Percentiles rank a stretch among this genome's conserved stretches.
Evolutionary conservation across 2,888 invertebrate genomes (phyloP).

Genomic region (Thereva unica): DNA sequence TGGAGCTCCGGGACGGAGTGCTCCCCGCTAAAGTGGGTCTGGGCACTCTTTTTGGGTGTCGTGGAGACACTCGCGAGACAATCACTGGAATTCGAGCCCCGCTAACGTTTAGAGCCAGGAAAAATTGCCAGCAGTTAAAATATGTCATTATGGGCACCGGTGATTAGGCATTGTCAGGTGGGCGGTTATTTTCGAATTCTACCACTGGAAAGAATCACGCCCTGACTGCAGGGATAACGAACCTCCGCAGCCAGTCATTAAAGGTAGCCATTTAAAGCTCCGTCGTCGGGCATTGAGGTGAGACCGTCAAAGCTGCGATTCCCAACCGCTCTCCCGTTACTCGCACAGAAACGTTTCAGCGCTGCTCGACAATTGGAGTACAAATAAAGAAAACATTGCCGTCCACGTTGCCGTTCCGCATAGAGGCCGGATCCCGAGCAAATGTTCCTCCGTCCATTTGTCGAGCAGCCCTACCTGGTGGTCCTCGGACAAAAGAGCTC

Average conservation of each 20-base stretch:
- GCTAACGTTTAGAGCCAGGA: not conserved
- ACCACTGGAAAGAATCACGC: too few relatives aligned
- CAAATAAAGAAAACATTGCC: too few relatives aligned
- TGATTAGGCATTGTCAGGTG: too few relatives aligned
- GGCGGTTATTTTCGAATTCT: too few relatives aligned
- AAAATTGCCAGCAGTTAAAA: conserved; percentile 2
- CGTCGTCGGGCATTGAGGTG: too few relatives aligned
- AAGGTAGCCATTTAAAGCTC: too few relatives aligned
- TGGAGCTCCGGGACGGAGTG: not conserved
- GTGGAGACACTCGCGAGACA: not conserved
- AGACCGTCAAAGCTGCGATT: too few relatives aligned
- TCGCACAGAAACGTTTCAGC: too few relatives aligned
- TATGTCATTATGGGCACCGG: conserved; percentile 1
- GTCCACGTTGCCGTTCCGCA: not conserved
- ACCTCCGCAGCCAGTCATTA: too few relatives aligned
- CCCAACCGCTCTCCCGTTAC: too few relatives aligned
- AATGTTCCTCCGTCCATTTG: not conserved
- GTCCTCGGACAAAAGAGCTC: conserved; percentile 25
- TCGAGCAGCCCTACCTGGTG: conserved; percentile 10
- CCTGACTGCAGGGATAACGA: too few relatives aligned
- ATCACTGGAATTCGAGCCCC: not conserved
- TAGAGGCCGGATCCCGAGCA: not conserved
- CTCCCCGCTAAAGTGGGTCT: not conserved
- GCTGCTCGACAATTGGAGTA: too few relatives aligned
- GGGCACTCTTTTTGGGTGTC: not conserved